phyloP scores from a whole-genome alignment of 1,140 invertebrate genomes.

The Aphis gossypii region DNA sequence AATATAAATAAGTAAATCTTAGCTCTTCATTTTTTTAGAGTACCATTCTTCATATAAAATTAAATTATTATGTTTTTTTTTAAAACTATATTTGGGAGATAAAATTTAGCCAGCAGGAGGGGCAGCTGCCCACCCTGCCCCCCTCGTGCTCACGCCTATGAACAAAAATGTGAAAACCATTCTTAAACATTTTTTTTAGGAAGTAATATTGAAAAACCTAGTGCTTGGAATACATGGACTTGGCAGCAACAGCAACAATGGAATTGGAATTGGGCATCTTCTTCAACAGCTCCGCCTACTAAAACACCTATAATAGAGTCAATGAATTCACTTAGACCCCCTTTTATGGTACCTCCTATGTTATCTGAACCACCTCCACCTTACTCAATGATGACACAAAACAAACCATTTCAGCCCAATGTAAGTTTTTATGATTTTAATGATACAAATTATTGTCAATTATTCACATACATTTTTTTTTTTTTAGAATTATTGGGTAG shows the following conservation, averaged over 20 bases:
- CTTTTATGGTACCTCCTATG: slow-evolving; percentile 64
- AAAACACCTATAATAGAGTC: slow-evolving; percentile 64
- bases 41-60: no score
- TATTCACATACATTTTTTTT: not conserved
- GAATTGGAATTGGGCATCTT: slow-evolving; percentile 62
- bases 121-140: no score
- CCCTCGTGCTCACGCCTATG: no score
- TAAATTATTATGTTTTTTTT: no score
- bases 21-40: no score
- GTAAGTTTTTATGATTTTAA: slow-evolving; percentile 18
- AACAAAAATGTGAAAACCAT: not conserved
- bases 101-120: no score
- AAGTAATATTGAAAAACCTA: slow-evolving; percentile 40
- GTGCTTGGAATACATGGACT: slow-evolving; percentile 51
- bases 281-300: slow-evolving; percentile 63
- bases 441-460: not conserved
- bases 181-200: slow-evolving; percentile 24
- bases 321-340: slow-evolving; percentile 64
- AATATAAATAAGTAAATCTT: no score
- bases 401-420: not conserved
- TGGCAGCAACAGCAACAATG: slow-evolving; percentile 47
- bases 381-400: slow-evolving; percentile 23
- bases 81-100: no score
- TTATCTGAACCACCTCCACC: slow-evolving; percentile 58
- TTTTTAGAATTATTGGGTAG: slow-evolving; percentile 37